These are phyloP conservation scores for Anthophora plumipes DNA, from an alignment of 2,888 invertebrate species.

Conservation along the genomic window DNA sequence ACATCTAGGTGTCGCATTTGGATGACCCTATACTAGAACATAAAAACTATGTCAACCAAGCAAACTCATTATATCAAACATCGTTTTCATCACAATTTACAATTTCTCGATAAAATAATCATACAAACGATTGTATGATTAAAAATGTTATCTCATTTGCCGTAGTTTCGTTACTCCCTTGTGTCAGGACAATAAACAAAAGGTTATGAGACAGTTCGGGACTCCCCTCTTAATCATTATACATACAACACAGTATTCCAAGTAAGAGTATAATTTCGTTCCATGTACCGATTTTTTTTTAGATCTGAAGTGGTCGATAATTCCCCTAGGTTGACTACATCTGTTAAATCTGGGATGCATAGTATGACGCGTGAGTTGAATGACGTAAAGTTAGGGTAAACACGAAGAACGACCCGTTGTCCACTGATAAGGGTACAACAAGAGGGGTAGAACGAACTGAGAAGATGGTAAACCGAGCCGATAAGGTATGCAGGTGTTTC, in stretches of 20 bases:
- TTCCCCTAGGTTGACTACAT: slow-evolving; percentile 38
- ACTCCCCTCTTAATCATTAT: slow-evolving; percentile 19
- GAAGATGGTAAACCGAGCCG: slow-evolving; percentile 70
- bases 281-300: background rate
- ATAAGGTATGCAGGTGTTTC: slow-evolving; percentile 75
- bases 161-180: slow-evolving; percentile 3
- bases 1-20: no score
- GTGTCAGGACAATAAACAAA: background rate
- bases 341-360: slow-evolving; percentile 13
- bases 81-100: background rate
- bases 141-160: slow-evolving; percentile 1
- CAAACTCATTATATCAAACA: background rate
- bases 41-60: background rate
- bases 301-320: slow-evolving; percentile 5
- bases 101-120: background rate
- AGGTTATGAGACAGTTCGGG: slow-evolving; percentile 14
- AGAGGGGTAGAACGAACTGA: slow-evolving; percentile 40
- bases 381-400: slow-evolving; percentile 64
- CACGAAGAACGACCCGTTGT: slow-evolving; percentile 24
- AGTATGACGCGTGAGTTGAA: slow-evolving; percentile 3
- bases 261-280: background rate
- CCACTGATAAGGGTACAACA: slow-evolving; percentile 55
- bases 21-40: no score
- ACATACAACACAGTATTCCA: no score
- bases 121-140: background rate